Conservation (phyloP, 2,113 vertebrate species). For the Sprattus sprattus region DNA sequence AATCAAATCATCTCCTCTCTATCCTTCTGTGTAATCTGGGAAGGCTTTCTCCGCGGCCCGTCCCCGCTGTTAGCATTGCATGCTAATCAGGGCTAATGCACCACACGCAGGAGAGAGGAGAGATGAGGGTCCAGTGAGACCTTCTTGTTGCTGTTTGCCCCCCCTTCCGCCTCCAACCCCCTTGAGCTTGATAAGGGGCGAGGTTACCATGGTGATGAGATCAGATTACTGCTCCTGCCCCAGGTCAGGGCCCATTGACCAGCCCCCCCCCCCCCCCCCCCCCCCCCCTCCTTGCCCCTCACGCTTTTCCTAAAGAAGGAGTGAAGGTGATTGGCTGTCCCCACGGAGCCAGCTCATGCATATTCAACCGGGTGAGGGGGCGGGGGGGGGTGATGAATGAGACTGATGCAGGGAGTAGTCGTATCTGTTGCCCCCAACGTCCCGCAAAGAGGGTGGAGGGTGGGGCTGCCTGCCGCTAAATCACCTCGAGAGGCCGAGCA, state of each 20-base stretch:
- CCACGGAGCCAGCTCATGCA: slow-evolving; percentile 43
- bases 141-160: neutral
- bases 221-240: slow-evolving; percentile 65
- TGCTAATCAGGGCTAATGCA: slow-evolving; percentile 70
- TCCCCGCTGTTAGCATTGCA: slow-evolving; percentile 57
- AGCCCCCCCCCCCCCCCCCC: slow-evolving; percentile 22
- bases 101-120: neutral
- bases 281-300: neutral
- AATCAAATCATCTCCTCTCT: slow-evolving; percentile 20
- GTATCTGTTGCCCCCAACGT: slow-evolving; percentile 28
- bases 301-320: slow-evolving; percentile 22
- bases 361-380: slow-evolving; percentile 40
- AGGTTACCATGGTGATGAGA: slow-evolving; percentile 58
- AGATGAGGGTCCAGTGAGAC: neutral
- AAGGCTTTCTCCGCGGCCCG: slow-evolving; percentile 19
- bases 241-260: slow-evolving; percentile 59
- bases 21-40: slow-evolving; percentile 24
- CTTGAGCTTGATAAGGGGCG: slow-evolving; percentile 63
- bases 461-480: neutral
- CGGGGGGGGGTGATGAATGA: slow-evolving; percentile 36
- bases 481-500: slow-evolving; percentile 28
- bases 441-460: slow-evolving; percentile 22
- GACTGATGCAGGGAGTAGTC: slow-evolving; percentile 39
- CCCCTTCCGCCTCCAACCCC: slow-evolving; percentile 36
- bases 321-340: slow-evolving; percentile 37